Conservation (phyloP, 2,888 invertebrate genomes). For the Tuberolachnus salignus region DNA sequence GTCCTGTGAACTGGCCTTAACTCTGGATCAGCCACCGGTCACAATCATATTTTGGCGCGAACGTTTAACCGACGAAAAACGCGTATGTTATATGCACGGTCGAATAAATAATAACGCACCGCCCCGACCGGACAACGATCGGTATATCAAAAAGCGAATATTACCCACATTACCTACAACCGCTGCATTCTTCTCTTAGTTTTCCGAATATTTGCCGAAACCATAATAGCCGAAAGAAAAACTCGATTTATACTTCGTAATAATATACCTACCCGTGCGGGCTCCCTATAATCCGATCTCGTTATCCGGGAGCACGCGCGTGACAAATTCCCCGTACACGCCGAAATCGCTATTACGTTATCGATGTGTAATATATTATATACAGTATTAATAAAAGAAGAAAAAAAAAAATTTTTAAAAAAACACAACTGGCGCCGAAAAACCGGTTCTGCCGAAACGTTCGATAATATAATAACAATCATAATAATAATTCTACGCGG, state of each 20-base stretch:
- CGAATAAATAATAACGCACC: conserved; percentile 6
- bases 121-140: background rate
- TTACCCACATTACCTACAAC: background rate
- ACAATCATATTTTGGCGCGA: too few relatives aligned
- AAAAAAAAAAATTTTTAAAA: too few relatives aligned
- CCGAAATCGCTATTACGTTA: conserved; percentile 28
- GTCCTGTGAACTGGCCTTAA: too few relatives aligned
- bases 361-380: conserved; percentile 1
- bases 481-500: conserved; percentile 23
- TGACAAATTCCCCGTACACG: conserved; percentile 37
- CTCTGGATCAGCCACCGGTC: too few relatives aligned
- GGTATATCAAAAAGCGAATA: conserved; percentile 34
- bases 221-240: conserved; percentile 18
- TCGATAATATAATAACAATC: conserved; percentile 23
- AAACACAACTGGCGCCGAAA: conserved; percentile 46
- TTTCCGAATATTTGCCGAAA: conserved; percentile 17
- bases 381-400: conserved; percentile 24
- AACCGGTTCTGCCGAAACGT: conserved; percentile 39
- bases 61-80: background rate
- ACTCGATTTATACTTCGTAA: conserved; percentile 34
- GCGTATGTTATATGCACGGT: background rate
- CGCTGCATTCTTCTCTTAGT: background rate
- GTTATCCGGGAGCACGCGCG: conserved; percentile 37
- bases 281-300: conserved; percentile 43
- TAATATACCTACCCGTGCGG: too few relatives aligned